phyloP scores from a whole-genome alignment of 2,797 vertebrate genomes.

The Enoplosus armatus region DNA sequence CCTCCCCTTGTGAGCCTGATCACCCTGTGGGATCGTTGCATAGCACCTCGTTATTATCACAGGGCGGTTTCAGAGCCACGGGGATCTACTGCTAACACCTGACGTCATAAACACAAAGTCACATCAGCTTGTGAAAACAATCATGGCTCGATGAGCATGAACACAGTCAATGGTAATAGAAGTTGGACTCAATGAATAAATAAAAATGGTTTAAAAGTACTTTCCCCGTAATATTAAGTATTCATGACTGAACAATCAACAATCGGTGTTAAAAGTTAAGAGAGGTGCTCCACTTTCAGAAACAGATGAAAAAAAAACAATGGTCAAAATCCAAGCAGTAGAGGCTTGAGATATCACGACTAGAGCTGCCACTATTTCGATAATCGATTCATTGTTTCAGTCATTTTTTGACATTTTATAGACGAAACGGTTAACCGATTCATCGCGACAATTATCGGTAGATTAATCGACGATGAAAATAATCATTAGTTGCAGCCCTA shows the following conservation, averaged over 20 bases:
- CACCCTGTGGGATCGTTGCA: slow-evolving; percentile 21
- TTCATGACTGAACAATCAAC: neutral
- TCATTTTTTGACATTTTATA: too few relatives aligned
- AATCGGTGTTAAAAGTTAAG: neutral
- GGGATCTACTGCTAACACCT: neutral
- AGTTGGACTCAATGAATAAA: too few relatives aligned
- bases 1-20: neutral
- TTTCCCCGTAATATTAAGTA: neutral
- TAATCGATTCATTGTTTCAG: too few relatives aligned
- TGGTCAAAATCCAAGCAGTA: too few relatives aligned
- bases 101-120: slow-evolving; percentile 6
- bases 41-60: slow-evolving; percentile 18
- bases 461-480: too few relatives aligned
- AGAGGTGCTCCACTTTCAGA: too few relatives aligned
- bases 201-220: neutral
- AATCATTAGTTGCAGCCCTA: too few relatives aligned
- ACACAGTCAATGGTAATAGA: neutral
- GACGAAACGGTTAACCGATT: too few relatives aligned
- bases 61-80: neutral
- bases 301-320: too few relatives aligned
- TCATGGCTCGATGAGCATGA: neutral
- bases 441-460: too few relatives aligned
- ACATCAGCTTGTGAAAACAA: neutral
- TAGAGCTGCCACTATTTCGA: too few relatives aligned
- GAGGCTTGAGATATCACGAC: too few relatives aligned